These are phyloP conservation scores for Macrotus californicus DNA, from an alignment of 2,113 vertebrate species.

Conservation along the genomic window DNA sequence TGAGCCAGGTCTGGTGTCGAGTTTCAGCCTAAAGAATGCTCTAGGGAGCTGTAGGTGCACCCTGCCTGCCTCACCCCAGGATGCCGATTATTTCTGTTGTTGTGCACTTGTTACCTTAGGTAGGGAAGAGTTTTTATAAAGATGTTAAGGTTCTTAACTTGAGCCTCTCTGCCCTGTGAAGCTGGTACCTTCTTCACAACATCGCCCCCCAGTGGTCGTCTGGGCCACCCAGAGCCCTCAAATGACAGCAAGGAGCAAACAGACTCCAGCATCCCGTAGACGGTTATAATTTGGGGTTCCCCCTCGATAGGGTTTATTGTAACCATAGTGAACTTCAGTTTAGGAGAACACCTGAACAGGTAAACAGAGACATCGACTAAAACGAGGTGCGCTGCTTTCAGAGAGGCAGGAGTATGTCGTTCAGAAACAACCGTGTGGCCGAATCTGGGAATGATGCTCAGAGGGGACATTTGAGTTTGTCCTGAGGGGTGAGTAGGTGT, in stretches of 20 bases:
- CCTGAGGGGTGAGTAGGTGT: not conserved
- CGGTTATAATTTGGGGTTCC: not conserved
- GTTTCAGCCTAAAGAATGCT: not conserved
- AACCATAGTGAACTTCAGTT: not conserved
- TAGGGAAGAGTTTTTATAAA: not conserved
- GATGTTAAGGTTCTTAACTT: not conserved
- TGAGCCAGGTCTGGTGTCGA: not conserved
- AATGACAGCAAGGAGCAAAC: not conserved
- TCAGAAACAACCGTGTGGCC: not conserved
- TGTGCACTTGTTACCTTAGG: not conserved
- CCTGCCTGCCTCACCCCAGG: not conserved
- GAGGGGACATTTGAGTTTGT: not conserved
- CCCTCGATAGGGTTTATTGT: not conserved
- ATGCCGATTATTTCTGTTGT: not conserved
- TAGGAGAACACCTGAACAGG: not conserved
- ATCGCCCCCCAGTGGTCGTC: conserved; percentile 52
- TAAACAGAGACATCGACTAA: not conserved
- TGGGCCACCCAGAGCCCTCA: not conserved
- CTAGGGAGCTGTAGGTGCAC: not conserved
- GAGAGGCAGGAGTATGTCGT: not conserved
- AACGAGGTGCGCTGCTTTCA: not conserved
- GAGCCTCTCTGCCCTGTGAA: not conserved
- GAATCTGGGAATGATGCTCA: not conserved
- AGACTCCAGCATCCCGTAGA: not conserved
- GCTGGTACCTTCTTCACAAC: conserved; percentile 15